A percentile compares a stretch with the other conserved stretches of the same genome.
These are phyloP conservation scores for Ramphastos sulfuratus DNA, from an alignment of 2,113 vertebrate genomes.

Conservation along the genomic window DNA sequence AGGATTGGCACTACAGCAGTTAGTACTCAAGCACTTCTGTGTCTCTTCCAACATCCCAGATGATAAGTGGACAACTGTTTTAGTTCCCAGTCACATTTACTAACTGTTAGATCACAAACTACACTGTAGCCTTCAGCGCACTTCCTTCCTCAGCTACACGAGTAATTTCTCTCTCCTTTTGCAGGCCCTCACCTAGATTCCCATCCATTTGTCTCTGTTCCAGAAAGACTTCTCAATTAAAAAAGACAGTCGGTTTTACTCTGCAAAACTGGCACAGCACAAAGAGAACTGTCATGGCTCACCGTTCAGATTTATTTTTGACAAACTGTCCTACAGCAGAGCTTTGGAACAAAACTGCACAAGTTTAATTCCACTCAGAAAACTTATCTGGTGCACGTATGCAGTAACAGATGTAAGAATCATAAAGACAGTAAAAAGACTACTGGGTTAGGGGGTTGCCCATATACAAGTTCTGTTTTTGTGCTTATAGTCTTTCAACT, in stretches of 20 bases:
- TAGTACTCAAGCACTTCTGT: neutral
- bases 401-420: neutral
- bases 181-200: slow-evolving; percentile 52
- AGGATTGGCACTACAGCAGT: neutral
- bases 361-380: neutral
- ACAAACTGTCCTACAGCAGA: slow-evolving; percentile 13
- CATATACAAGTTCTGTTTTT: neutral
- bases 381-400: neutral
- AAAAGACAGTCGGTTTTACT: neutral
- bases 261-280: slow-evolving; percentile 42
- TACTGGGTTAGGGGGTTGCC: fast-evolving
- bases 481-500: neutral
- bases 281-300: slow-evolving; percentile 14
- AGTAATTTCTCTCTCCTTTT: neutral
- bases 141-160: neutral
- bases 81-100: neutral
- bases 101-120: neutral
- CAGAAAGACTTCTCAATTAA: slow-evolving; percentile 51
- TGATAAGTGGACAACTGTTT: slow-evolving; percentile 14
- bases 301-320: slow-evolving; percentile 38
- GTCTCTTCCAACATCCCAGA: slow-evolving; percentile 25
- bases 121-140: neutral
- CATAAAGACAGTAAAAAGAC: neutral
- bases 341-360: neutral
- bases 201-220: slow-evolving; percentile 54